Percentiles rank a stretch among this genome's conserved stretches.
phyloP scores from a whole-genome alignment of 2,113 vertebrate species.

The Tonatia bakeri region DNA sequence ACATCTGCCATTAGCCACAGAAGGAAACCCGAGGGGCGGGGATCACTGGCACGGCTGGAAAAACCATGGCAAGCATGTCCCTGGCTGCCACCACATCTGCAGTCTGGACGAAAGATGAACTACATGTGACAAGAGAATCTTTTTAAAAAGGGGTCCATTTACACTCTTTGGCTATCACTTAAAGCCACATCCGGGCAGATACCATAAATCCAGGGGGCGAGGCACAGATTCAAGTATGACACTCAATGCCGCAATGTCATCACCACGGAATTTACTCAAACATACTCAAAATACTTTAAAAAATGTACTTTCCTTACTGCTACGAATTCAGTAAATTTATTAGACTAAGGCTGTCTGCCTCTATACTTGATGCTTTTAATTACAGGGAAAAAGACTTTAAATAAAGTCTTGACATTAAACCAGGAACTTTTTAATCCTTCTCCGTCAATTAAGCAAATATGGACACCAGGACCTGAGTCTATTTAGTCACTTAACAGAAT shows the following conservation, averaged over 20 bases:
- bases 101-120: neutral
- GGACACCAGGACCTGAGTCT: neutral
- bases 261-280: neutral
- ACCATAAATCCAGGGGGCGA: neutral
- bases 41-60: neutral
- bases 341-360: neutral
- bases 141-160: neutral
- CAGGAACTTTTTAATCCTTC: neutral
- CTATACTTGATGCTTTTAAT: neutral
- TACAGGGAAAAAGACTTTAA: neutral
- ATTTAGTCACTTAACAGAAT: neutral
- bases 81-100: neutral
- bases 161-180: neutral
- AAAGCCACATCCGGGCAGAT: neutral
- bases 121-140: neutral
- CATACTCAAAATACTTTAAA: neutral
- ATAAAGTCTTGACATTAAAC: constrained; percentile 18
- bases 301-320: neutral
- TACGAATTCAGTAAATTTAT: neutral
- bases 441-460: neutral
- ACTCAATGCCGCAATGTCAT: neutral
- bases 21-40: neutral
- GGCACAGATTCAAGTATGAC: neutral
- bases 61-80: neutral
- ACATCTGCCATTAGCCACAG: neutral